Percentiles rank a stretch among this genome's conserved stretches.
Evolutionary conservation across 1,140 invertebrate genomes (phyloP).

Genomic region (Brachionus plicatilis): DNA sequence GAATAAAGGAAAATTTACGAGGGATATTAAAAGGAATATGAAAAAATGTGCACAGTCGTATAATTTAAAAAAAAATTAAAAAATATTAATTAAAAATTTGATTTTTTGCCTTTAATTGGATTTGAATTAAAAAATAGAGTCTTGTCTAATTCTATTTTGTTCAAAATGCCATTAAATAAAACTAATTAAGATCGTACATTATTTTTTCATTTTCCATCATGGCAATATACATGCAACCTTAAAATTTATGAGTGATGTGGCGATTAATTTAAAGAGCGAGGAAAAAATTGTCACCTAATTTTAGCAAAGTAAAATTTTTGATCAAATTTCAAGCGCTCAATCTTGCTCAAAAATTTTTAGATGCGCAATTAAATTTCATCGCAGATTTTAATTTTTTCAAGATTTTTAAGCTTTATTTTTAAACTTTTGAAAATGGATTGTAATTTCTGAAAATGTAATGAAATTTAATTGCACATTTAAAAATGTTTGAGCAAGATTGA

Average conservation of each 20-base stretch:
- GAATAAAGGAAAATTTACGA: background rate
- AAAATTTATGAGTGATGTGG: background rate
- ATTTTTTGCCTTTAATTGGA: background rate
- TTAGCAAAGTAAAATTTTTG: no score
- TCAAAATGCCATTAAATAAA: background rate
- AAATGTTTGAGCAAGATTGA: no score
- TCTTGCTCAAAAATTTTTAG: no score
- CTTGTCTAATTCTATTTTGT: background rate
- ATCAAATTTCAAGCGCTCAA: no score
- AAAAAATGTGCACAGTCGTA: background rate
- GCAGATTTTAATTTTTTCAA: no score
- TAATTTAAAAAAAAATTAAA: background rate
- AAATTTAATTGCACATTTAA: no score
- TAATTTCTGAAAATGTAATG: no score
- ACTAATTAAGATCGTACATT: background rate
- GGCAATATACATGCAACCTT: background rate
- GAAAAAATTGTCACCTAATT: background rate
- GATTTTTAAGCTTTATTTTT: no score
- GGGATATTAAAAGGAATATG: background rate
- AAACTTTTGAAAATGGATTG: no score
- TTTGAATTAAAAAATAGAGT: background rate
- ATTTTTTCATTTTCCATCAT: background rate
- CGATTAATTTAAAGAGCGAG: background rate
- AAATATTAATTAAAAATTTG: background rate
- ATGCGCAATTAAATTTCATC: no score